Conservation (phyloP, 2,113 vertebrate genomes). For the Jaculus jaculus region DNA sequence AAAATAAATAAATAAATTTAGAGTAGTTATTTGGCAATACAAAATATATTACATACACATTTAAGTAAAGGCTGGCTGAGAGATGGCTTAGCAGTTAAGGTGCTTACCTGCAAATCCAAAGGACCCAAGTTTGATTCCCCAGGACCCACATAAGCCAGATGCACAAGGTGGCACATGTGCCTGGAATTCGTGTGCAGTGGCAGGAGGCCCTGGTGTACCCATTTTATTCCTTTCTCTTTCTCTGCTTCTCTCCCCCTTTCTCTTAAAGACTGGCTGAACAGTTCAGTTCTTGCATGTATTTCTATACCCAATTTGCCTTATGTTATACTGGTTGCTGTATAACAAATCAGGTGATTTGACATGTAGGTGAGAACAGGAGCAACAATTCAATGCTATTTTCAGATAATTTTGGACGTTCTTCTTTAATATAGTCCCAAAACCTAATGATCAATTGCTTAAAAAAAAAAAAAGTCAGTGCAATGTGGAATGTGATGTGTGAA, state of each 20-base stretch:
- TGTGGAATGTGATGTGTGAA: neutral
- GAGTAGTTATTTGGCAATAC: neutral
- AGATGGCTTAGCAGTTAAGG: too few species aligned
- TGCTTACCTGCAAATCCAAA: too few species aligned
- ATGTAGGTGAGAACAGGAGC: neutral
- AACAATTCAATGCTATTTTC: constrained; percentile 35
- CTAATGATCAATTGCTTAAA: neutral
- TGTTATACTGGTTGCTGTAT: neutral
- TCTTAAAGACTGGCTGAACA: neutral
- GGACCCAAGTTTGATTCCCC: too few species aligned
- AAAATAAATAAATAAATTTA: too few species aligned
- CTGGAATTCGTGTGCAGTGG: too few species aligned
- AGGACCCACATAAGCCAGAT: too few species aligned
- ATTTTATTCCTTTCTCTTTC: too few species aligned
- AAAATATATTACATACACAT: neutral
- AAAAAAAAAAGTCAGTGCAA: constrained; percentile 40
- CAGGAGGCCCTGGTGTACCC: too few species aligned
- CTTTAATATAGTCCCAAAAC: constrained; percentile 14
- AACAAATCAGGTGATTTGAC: neutral
- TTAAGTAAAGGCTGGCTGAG: too few species aligned
- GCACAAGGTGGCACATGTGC: too few species aligned
- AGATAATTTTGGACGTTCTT: neutral
- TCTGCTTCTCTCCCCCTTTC: too few species aligned
- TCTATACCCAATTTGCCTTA: neutral
- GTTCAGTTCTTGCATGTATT: neutral